A percentile compares a stretch with the other conserved stretches of the same genome.
Evolutionary conservation across 1,140 invertebrate species (phyloP).

Genomic region (Centruroides sculpturatus): DNA sequence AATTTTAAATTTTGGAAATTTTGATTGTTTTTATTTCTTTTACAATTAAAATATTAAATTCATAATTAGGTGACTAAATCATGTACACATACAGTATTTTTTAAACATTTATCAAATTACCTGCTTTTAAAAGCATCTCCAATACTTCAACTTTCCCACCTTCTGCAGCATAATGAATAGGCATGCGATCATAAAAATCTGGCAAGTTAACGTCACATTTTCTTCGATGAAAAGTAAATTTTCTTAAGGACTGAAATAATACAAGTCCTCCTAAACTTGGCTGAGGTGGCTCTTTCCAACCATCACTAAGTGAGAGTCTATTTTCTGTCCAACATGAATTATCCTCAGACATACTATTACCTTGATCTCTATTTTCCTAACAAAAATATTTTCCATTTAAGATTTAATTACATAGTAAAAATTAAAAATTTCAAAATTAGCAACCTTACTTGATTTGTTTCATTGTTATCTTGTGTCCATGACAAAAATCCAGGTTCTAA

Average conservation of each 20-base stretch:
- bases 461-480: no score
- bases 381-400: no score
- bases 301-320: conserved; percentile 7
- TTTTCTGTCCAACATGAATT: no score
- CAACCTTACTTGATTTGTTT: no score
- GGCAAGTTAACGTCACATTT: conserved; percentile 34
- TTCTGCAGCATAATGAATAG: conserved; percentile 43
- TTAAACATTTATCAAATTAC: conserved; percentile 16
- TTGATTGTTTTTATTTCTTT: no score
- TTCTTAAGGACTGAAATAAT: conserved; percentile 31
- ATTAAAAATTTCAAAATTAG: no score
- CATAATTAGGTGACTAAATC: background rate
- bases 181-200: conserved; percentile 37
- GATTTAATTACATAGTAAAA: no score
- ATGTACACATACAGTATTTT: background rate
- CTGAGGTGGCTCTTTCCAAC: conserved; percentile 25
- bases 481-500: no score
- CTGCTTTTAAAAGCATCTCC: conserved; percentile 25
- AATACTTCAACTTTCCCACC: conserved; percentile 38
- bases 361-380: no score
- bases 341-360: no score
- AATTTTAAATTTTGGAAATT: no score
- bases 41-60: no score
- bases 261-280: conserved; percentile 40
- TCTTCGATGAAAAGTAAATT: conserved; percentile 7